Evolutionary conservation across 2,797 vertebrate species (phyloP), one percentile per base, ranked within the genome.

Genomic region (Anas bernieri): DNA sequence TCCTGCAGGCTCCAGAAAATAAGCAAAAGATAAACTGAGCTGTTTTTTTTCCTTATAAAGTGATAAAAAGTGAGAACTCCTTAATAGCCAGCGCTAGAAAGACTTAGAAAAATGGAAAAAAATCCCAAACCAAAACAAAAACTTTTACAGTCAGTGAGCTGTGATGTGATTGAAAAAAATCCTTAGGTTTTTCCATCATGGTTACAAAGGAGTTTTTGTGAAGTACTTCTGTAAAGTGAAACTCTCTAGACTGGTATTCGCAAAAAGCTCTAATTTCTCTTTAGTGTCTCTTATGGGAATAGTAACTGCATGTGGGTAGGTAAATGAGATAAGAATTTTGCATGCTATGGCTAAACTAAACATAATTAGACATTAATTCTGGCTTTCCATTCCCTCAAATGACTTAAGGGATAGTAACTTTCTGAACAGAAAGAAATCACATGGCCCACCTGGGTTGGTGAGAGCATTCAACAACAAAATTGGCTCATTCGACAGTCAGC

Each of bases 201-300:
- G 96, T 90, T 96, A 96, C 86, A 94, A 94, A 96, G 94, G 92
- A 92, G 62, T 86, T 92, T 92, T 96, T 96, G 93, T 90, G 88
- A 96, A 78, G 55, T 84, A 74, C 92, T 97, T 95, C 92, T 97
- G 92, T 96, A 83, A 97, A 96, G 86, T 95, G 96, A 97, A 96
- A 94, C 92, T 92, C 92, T 94, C 70, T 66, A 63, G 95, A 39
- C 87, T 96, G 91, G 97, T 86, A 93, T 96, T 96, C 2, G 9
- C 92, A 78, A 96, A 95, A 92, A 96, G 79, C 96, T 95, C 95
- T 97, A 89, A 95, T 97, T 97, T 96, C 94, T 93, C 96, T 96
- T 96, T 95, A 96, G 90, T 95, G 86, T 97, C 87, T 97, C 95
- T 94, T 93, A 54, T 67, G 93, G 96, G 95, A 96, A 94, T 85